Evolutionary conservation across 2,113 vertebrate species (phyloP).

Genomic region (Haemorhous mexicanus): DNA sequence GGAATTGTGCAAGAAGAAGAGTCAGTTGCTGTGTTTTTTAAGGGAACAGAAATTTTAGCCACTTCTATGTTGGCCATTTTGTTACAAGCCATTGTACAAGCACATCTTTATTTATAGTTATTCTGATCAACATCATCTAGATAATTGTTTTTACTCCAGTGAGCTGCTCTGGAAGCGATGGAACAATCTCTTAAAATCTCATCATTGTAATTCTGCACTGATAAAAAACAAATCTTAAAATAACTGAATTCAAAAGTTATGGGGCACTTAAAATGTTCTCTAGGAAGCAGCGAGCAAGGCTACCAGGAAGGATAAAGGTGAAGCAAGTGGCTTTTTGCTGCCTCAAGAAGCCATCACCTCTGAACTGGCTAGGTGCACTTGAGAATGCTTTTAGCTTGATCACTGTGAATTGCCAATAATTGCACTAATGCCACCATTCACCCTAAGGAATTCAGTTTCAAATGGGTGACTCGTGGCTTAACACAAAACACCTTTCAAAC

Average conservation of each 20-base stretch:
- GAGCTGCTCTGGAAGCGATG: background rate
- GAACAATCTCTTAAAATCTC: background rate
- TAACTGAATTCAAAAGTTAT: constrained; percentile 16
- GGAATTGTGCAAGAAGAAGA: background rate
- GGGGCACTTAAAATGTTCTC: background rate
- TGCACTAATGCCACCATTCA: background rate
- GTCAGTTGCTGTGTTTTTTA: background rate
- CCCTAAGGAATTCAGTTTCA: background rate
- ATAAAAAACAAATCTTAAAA: background rate
- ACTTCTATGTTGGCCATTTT: background rate
- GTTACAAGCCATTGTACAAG: background rate
- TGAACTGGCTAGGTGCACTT: background rate
- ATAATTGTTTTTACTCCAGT: background rate
- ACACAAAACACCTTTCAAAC: background rate
- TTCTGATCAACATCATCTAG: background rate
- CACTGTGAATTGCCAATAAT: background rate
- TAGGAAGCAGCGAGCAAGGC: background rate
- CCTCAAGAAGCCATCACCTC: background rate
- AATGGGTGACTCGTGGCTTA: background rate
- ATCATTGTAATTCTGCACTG: background rate
- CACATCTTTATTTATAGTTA: background rate
- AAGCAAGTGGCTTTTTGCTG: background rate
- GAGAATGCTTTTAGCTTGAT: background rate
- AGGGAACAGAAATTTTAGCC: background rate
- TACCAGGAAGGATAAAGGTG: background rate